These are phyloP conservation scores for Acrossocheilus wenchowensis DNA, from an alignment of 2,797 vertebrate species.

Conservation along the genomic window DNA sequence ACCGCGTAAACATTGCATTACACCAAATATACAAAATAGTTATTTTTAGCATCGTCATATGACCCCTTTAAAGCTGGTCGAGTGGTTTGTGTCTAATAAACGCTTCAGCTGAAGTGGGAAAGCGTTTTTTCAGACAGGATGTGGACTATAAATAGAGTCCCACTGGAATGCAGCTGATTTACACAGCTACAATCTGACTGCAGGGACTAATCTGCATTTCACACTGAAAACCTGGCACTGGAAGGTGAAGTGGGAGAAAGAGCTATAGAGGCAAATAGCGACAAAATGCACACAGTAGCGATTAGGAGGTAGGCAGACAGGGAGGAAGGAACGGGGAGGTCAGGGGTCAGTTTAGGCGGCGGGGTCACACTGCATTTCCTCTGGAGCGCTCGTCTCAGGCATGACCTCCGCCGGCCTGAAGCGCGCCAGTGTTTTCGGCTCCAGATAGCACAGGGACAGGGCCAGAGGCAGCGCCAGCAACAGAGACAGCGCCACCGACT, in stretches of 20 bases:
- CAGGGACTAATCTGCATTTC: conserved; percentile 11
- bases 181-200: conserved; percentile 38
- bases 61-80: not conserved
- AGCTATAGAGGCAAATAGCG: conserved; percentile 28
- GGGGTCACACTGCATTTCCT: conserved; percentile 85
- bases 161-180: conserved; percentile 42
- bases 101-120: no score
- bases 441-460: conserved; percentile 91
- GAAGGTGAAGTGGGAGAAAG: conserved; percentile 42
- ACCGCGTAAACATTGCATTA: no score
- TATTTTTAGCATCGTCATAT: no score
- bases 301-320: conserved; percentile 38
- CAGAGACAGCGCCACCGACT: conserved; percentile 88
- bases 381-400: not conserved
- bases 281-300: conserved; percentile 58
- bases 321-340: not conserved
- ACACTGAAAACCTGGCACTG: conserved; percentile 30
- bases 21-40: no score
- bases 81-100: not conserved
- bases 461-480: conserved; percentile 91
- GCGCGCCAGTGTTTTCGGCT: conserved; percentile 79
- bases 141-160: conserved; percentile 41
- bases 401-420: conserved; percentile 64
- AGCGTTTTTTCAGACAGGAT: not conserved
- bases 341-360: conserved; percentile 69